phyloP scores from a whole-genome alignment of 2,888 invertebrate genomes.

The Mellilla xanthometata region DNA sequence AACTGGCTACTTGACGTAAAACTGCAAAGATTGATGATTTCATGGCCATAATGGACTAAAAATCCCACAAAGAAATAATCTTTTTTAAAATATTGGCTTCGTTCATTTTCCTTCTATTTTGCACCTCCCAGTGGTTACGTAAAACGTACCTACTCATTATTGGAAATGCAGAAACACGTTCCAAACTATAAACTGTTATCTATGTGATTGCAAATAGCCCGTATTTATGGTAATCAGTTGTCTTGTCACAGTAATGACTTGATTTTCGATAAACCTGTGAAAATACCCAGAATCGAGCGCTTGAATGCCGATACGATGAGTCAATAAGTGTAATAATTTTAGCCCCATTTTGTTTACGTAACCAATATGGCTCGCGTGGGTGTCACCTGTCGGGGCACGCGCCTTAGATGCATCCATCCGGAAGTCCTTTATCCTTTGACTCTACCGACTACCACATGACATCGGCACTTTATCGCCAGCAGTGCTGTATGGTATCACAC shows the following conservation, averaged over 20 bases:
- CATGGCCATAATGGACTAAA: neutral
- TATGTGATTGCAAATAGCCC: slow-evolving; percentile 18
- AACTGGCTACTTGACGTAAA: slow-evolving; percentile 8
- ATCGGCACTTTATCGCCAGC: neutral
- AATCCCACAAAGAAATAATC: no score
- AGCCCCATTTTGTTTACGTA: neutral
- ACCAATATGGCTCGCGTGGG: neutral
- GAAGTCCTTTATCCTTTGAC: slow-evolving; percentile 9
- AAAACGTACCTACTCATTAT: neutral
- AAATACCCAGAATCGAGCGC: neutral
- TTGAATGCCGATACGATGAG: slow-evolving; percentile 24
- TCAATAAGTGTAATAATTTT: slow-evolving; percentile 10
- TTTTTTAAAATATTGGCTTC: no score
- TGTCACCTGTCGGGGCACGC: slow-evolving; percentile 19
- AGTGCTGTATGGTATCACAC: no score
- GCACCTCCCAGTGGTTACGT: neutral
- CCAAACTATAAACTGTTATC: slow-evolving; percentile 15
- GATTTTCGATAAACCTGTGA: slow-evolving; percentile 12
- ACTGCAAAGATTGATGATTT: slow-evolving; percentile 4
- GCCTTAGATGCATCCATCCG: slow-evolving; percentile 18
- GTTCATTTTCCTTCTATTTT: no score
- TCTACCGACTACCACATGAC: neutral
- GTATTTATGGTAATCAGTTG: slow-evolving; percentile 21
- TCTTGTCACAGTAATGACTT: slow-evolving; percentile 17
- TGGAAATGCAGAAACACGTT: slow-evolving; percentile 7